Evolutionary conservation across 2,888 invertebrate genomes (phyloP), one percentile per base, ranked within the genome.

Genomic region (Campoplex nolae): DNA sequence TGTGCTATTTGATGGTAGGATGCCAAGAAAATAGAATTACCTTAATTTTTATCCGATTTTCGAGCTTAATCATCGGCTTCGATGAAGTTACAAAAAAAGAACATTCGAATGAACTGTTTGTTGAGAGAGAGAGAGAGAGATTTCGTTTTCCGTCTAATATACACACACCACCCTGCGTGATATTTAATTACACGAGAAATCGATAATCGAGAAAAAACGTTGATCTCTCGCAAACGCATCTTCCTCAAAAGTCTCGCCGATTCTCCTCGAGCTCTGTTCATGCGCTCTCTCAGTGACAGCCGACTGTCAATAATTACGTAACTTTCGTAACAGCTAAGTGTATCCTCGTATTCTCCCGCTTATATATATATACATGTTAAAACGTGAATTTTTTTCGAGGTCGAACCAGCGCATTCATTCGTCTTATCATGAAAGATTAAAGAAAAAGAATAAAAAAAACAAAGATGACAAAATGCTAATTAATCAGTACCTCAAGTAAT

Each of bases 261-360:
- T 11, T 45, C 42, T 70, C 4, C 32, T 32, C 11, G 23, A 11
- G 45, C 11, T 45, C 62, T 32, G 62, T 62, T 62, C 86, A 86
- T 86, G 87, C 87, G 85, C 84, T 83, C 83, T 85, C 67, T 80
- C 84, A 58, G 80, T 89, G 87, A 89, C 88, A 88, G 83, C 38
- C 32, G 71, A 48, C 86, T 89, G 88, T 89, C 88, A 89, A 88
- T 88, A 88, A 88, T 89, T 88, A 87, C 79, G 84, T 89, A 88
- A 88, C 65, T n/a, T 11, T 62, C 62, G 32, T 28, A 58, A 58
- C 62, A 32, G 62, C 16, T 18, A 16, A 28, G 35, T 11, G 13
- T 35, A 56, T 18, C 16, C 68, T 28, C 48, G 75, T 75, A 65
- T 65, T 32, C 56, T n/a, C 51, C 32, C 77, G 81, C 87, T 89